Base-by-base conservation (phyloP, 2,797 vertebrate genomes). In the Macropodus opercularis region DNA sequence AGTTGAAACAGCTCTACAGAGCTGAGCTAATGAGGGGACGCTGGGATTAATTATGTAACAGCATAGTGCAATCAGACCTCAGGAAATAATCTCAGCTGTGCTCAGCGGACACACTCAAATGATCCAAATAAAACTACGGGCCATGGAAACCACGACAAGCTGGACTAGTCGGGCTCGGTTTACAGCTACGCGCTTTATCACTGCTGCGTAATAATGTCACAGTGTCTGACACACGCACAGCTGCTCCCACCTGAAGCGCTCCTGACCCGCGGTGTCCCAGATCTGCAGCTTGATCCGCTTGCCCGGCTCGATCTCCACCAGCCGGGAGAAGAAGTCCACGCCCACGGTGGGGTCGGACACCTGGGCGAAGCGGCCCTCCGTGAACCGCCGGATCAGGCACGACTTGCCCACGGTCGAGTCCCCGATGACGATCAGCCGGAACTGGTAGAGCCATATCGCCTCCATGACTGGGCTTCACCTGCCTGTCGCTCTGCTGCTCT, bases 401-500 rank as follows among this genome's bases (percentile, higher is more conserved):
- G 97, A 98, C 81, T 98, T 98, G 49, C 96, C 97, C 79, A 98
- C 97, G 4, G 96, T 98, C 75, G 96, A 98, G 89, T 97, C 97
- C 22, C 96, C 97, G 76, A 98, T 97, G 85, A 98, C 96, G 83
- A 98, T 98, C 51, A 98, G 92, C 64, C 96, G 94, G 89, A 98
- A 98, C 90, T 98, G 96, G 81, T 98, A 98, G 8, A 98, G 94
- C 96, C 96, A 98, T 80, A 98, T 98, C 46, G 96, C 87, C 68
- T 88, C 87, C 87, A 87, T 85, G 74, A 42, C 77, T 44, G 9
- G 38, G 23, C 19, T 15, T 0, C 7, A 31, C 6, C 62, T 19
- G 14, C 15, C 27, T 3, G 21, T 50, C n/a, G 21, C 15, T 26
- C 14, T 23, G 38, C 13, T 9, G 3, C 10, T 34, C n/a, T 5